Evolutionary conservation across 2,797 vertebrate genomes (phyloP).

Genomic region (Dallia pectoralis): DNA sequence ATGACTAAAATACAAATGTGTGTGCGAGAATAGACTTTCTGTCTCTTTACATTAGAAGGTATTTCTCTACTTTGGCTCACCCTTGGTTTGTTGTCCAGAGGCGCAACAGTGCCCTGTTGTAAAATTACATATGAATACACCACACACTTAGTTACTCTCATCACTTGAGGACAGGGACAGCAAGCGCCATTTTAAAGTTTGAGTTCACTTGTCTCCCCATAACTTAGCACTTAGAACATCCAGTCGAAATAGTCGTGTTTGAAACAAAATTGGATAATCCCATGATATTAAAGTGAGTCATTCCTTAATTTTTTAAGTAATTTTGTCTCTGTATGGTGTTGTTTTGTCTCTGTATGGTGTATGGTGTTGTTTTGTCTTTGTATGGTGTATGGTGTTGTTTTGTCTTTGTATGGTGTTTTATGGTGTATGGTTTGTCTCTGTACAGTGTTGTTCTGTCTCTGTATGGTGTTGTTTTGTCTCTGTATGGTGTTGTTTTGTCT

Average conservation of each 20-base stretch:
- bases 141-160: conserved; percentile 6
- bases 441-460: too few species aligned
- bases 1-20: neutral
- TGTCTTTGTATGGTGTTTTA: neutral
- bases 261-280: neutral
- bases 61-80: too few species aligned
- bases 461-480: too few species aligned
- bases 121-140: conserved; percentile 1
- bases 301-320: neutral
- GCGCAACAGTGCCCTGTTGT: neutral
- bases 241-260: neutral
- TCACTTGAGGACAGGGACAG: neutral
- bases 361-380: too few species aligned
- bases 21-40: neutral
- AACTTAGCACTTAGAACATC: conserved; percentile 3
- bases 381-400: too few species aligned
- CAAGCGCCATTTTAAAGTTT: conserved; percentile 18
- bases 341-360: neutral
- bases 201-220: neutral
- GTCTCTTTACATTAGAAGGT: neutral
- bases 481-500: neutral
- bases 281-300: neutral
- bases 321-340: neutral
- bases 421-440: neutral
- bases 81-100: neutral